These are phyloP conservation scores for Heliconius hortense DNA, from an alignment of 2,888 invertebrate species.

Conservation along the genomic window DNA sequence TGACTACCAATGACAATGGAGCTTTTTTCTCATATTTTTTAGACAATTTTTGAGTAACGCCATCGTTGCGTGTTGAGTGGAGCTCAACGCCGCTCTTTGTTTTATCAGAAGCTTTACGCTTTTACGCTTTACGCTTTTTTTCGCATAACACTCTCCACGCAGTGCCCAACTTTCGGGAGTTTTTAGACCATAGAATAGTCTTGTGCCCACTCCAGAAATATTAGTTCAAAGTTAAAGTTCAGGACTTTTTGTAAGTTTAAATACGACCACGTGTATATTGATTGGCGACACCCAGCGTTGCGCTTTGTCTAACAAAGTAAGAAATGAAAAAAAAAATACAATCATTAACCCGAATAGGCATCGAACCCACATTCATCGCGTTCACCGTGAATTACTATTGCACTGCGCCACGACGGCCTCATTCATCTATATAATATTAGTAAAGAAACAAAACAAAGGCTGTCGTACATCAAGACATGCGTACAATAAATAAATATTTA, in stretches of 20 bases:
- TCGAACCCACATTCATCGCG: not conserved
- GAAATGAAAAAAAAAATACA: too few relatives aligned
- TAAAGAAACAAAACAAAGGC: slow-evolving; percentile 34
- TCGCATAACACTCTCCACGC: not conserved
- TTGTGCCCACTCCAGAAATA: too few relatives aligned
- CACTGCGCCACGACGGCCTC: not conserved
- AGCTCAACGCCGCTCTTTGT: not conserved
- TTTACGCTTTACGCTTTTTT: not conserved
- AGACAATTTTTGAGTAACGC: not conserved
- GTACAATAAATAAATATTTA: slow-evolving; percentile 36
- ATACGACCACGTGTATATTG: too few relatives aligned
- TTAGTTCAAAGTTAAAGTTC: too few relatives aligned
- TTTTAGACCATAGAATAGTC: too few relatives aligned
- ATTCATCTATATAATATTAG: slow-evolving; percentile 24
- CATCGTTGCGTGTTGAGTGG: not conserved
- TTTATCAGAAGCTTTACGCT: not conserved
- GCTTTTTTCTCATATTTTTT: not conserved
- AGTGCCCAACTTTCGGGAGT: not conserved
- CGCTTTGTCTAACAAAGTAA: too few relatives aligned
- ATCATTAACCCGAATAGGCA: not conserved
- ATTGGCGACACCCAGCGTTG: too few relatives aligned
- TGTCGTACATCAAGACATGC: slow-evolving; percentile 12
- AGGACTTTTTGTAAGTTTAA: too few relatives aligned
- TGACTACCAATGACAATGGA: slow-evolving; percentile 5
- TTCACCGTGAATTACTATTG: rapidly evolving